phyloP scores from a whole-genome alignment of 2,797 vertebrate species.

The Scolopax rusticola region DNA sequence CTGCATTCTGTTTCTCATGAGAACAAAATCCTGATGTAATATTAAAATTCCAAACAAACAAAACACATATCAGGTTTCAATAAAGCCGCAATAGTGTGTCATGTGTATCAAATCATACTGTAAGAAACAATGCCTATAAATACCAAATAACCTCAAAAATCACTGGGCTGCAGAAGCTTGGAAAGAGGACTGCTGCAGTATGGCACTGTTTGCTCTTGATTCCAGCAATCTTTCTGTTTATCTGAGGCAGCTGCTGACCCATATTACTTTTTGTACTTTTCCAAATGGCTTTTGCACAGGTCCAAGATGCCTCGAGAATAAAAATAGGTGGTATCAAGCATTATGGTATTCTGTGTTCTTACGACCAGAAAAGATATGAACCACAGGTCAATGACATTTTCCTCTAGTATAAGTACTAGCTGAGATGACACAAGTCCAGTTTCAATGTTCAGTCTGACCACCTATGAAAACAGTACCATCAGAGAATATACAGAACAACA shows the following conservation, averaged over 20 bases:
- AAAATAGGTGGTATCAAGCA: background rate
- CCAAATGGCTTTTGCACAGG: constrained; percentile 6
- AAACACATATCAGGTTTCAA: background rate
- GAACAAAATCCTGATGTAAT: background rate
- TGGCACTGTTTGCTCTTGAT: background rate
- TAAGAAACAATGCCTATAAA: background rate
- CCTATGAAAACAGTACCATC: background rate
- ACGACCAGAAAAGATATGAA: background rate
- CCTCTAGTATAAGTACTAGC: background rate
- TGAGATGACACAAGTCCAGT: background rate
- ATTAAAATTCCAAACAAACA: background rate
- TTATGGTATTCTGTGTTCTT: background rate
- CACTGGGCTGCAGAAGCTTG: background rate
- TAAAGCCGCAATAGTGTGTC: background rate
- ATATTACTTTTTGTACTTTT: constrained; percentile 4
- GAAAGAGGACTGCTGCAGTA: background rate
- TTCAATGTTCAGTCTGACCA: background rate
- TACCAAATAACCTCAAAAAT: constrained; percentile 36
- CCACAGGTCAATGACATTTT: background rate
- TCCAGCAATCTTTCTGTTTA: background rate
- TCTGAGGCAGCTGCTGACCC: constrained; percentile 10
- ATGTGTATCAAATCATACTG: background rate
- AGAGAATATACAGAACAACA: background rate
- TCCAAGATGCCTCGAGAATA: background rate
- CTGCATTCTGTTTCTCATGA: background rate